Evolutionary conservation across 2,113 vertebrate species (phyloP).

Genomic region (Nasalis larvatus): DNA sequence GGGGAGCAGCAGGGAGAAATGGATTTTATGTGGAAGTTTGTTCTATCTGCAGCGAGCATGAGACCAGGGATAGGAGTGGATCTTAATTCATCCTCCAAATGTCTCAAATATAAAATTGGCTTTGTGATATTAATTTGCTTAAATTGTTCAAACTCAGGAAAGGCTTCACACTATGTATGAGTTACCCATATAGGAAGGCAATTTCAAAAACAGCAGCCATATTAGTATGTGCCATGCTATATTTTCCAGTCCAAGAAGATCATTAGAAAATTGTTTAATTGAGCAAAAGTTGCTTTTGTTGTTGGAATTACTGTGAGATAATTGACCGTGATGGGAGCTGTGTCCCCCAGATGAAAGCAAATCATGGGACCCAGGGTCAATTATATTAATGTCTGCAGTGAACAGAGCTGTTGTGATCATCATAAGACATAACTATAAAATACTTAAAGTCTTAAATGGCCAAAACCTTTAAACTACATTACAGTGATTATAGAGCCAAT

Average conservation of each 20-base stretch:
- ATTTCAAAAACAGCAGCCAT: background rate
- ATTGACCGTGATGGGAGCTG: constrained; percentile 41
- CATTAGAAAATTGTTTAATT: constrained; percentile 56
- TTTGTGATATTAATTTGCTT: background rate
- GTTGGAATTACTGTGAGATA: constrained; percentile 55
- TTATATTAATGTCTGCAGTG: constrained; percentile 8
- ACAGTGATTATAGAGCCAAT: constrained; percentile 26
- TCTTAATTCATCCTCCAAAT: constrained; percentile 14
- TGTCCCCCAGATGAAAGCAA: constrained; percentile 22
- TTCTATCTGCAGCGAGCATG: background rate
- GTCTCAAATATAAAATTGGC: background rate
- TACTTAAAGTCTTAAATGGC: constrained; percentile 47
- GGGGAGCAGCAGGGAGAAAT: background rate
- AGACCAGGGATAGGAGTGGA: background rate
- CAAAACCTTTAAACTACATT: background rate
- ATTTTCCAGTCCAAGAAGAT: background rate
- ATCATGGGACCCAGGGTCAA: constrained; percentile 47
- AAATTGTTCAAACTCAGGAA: background rate
- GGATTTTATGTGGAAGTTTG: background rate
- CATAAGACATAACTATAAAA: constrained; percentile 16
- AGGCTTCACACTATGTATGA: background rate
- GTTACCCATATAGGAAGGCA: background rate
- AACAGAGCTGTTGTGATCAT: background rate
- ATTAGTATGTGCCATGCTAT: background rate
- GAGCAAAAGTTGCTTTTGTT: constrained; percentile 51